Evolutionary conservation across 2,113 vertebrate genomes (phyloP), one percentile per base, ranked within the genome.

Genomic region (Albula glossodonta): DNA sequence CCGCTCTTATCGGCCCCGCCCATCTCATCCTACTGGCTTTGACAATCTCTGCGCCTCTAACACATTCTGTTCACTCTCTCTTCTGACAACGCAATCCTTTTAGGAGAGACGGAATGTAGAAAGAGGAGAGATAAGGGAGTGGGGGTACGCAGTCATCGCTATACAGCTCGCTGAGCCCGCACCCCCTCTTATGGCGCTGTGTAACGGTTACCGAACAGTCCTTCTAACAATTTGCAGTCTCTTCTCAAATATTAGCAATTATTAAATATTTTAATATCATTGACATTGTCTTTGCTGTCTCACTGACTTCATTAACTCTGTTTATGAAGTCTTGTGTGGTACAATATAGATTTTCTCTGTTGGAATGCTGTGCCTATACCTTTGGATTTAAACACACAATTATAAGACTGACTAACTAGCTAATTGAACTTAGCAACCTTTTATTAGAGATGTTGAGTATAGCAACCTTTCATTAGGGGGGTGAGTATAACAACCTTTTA

Each of bases 51-150:
- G 41, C 12, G 63, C 17, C 80, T 84, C 77, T 77, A 84, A 63
- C 77, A 51, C 22, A 57, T 77, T 74, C 22, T 51, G 57, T 74
- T 51, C n/a, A 10, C 22, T 84, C 56, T 48, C 50, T 49, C n/a
- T n/a, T 84, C 25, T 70, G 57, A 84, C 63, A 84, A 51, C 19
- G n/a, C 49, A 66, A 63, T 84, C 53, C 31, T 84, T 81, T 81
- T 81, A 17, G 49, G 51, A 25, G 70, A 52, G 80, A 81, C 50
- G 53, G 51, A 83, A 83, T 82, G 53, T 51, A 63, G n/a, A 63
- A 83, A 53, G 51, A 7, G 60, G 17, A 22, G 51, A 17, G 50
- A 81, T 51, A 52, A 81, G 50, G 51, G 9, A 12, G 49, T n/a
- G 49, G 19, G 50, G 51, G 49, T 53, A 51, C 13, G 53, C 22